Evolutionary conservation across 2,113 vertebrate genomes (phyloP).

Genomic region (Laticauda laticaudata): DNA sequence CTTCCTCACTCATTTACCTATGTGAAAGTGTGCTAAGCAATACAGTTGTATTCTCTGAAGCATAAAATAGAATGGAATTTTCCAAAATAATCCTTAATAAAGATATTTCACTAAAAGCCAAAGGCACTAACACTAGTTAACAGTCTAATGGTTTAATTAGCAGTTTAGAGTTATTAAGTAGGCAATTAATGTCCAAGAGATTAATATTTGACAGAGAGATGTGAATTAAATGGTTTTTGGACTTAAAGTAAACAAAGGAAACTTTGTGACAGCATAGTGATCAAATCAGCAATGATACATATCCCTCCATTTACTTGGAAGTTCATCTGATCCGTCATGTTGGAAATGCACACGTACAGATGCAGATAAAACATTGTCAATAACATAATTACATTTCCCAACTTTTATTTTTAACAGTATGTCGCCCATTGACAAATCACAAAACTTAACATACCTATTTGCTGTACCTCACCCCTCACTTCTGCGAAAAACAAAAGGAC

Average conservation of each 20-base stretch:
- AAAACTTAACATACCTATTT: neutral
- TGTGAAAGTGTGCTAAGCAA: neutral
- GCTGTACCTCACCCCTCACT: neutral
- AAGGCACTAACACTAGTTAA: conserved; percentile 4
- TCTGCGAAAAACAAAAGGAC: neutral
- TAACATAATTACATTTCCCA: neutral
- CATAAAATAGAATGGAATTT: neutral
- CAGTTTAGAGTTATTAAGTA: conserved; percentile 29
- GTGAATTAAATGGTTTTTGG: conserved; percentile 28
- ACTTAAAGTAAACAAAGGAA: conserved; percentile 15
- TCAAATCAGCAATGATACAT: neutral
- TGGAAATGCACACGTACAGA: neutral
- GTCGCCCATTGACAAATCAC: neutral
- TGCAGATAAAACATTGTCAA: neutral
- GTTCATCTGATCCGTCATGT: neutral
- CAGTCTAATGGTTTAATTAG: conserved; percentile 19
- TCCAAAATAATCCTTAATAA: neutral
- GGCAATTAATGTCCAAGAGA: conserved; percentile 32
- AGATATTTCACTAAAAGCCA: conserved; percentile 13
- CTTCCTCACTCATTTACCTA: neutral
- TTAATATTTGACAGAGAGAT: conserved; percentile 8
- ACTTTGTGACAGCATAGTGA: neutral
- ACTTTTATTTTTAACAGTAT: neutral
- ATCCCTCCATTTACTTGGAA: neutral
- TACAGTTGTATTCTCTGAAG: neutral